phyloP scores from a whole-genome alignment of 2,113 vertebrate genomes.

The Ammospiza nelsoni region DNA sequence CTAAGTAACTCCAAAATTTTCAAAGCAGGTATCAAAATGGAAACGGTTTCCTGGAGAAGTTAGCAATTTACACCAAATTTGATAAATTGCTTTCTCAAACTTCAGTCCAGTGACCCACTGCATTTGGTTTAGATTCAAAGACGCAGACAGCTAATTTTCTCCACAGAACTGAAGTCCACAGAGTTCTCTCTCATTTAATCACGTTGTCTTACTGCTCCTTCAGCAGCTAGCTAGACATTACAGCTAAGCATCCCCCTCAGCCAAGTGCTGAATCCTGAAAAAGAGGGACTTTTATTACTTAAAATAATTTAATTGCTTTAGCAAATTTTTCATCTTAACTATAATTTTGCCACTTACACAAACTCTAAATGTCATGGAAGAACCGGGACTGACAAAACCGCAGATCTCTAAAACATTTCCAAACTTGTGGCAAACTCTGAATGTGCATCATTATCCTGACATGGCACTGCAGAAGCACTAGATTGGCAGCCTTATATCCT shows the following conservation, averaged over 20 bases:
- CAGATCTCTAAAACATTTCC: not conserved
- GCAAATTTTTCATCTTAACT: conserved; percentile 3
- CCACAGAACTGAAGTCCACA: not conserved
- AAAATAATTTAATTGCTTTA: not conserved
- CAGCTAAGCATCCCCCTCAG: not conserved
- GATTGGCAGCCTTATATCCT: not conserved
- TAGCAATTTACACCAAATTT: not conserved
- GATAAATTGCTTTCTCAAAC: not conserved
- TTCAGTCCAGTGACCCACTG: not conserved
- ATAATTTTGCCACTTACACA: not conserved
- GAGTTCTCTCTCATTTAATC: not conserved
- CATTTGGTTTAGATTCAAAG: not conserved
- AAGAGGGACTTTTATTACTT: not conserved
- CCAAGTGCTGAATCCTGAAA: not conserved
- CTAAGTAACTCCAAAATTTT: not conserved
- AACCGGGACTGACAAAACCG: not conserved
- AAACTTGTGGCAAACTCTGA: not conserved
- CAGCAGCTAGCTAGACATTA: not conserved
- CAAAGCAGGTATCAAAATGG: not conserved
- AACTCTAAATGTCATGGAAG: not conserved
- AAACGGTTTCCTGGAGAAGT: not conserved
- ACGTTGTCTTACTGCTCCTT: not conserved
- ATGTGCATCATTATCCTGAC: not conserved
- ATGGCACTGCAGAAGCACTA: not conserved
- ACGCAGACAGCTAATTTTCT: not conserved